These are phyloP conservation scores for Brachyalestes nurse DNA, from an alignment of 2,797 vertebrate genomes.

Conservation along the genomic window DNA sequence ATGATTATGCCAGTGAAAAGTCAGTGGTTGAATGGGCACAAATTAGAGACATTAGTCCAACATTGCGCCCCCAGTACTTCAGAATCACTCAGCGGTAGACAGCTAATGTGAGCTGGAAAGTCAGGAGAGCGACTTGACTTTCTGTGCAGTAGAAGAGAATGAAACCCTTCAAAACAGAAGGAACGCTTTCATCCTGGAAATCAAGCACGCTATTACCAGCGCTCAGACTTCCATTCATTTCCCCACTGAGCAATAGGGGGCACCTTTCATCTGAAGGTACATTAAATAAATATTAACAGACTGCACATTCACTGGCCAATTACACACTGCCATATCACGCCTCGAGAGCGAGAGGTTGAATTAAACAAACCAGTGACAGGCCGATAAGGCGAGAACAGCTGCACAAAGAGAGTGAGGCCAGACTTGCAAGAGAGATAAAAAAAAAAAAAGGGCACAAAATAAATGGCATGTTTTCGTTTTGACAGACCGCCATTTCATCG, in stretches of 20 bases:
- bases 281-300: slow-evolving; percentile 66
- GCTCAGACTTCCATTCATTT: slow-evolving; percentile 46
- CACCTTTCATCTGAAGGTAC: slow-evolving; percentile 46
- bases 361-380: slow-evolving; percentile 62
- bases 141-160: slow-evolving; percentile 33
- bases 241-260: slow-evolving; percentile 61
- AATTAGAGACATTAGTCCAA: slow-evolving; percentile 78
- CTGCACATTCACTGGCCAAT: slow-evolving; percentile 71
- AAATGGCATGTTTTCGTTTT: slow-evolving; percentile 1
- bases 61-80: slow-evolving; percentile 72
- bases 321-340: slow-evolving; percentile 61
- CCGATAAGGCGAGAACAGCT: slow-evolving; percentile 40
- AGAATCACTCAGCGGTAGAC: slow-evolving; percentile 64
- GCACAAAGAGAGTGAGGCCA: slow-evolving; percentile 50
- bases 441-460: slow-evolving; percentile 6
- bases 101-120: slow-evolving; percentile 64
- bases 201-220: slow-evolving; percentile 53
- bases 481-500: slow-evolving; percentile 26
- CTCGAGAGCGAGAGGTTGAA: slow-evolving; percentile 57
- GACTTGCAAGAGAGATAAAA: slow-evolving; percentile 29
- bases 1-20: slow-evolving; percentile 70
- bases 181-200: slow-evolving; percentile 44
- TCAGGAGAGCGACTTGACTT: slow-evolving; percentile 48
- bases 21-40: slow-evolving; percentile 72
- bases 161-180: slow-evolving; percentile 42